Conservation (phyloP, 2,888 invertebrate genomes). For the Brachycybe producta region DNA sequence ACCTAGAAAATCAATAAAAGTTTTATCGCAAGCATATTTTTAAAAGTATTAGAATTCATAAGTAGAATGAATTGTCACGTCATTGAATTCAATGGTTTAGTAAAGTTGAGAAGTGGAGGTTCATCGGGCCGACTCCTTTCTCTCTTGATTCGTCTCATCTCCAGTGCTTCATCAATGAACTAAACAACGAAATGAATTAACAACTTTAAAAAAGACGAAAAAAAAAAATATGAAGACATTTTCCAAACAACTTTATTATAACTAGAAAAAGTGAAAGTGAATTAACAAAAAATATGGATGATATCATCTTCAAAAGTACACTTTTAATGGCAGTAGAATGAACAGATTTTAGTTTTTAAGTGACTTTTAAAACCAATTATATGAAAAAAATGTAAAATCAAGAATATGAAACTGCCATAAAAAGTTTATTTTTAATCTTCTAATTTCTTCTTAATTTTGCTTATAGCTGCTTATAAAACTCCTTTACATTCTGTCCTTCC, state of each 20-base stretch:
- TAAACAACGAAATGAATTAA: background rate
- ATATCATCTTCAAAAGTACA: no score
- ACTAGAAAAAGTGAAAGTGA: no score
- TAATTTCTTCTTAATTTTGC: no score
- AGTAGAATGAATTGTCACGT: slow-evolving; percentile 26
- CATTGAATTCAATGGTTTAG: slow-evolving; percentile 27
- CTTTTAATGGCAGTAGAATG: no score
- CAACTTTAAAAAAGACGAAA: no score
- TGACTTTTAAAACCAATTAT: no score
- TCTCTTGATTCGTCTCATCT: slow-evolving; percentile 29
- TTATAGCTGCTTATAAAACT: background rate
- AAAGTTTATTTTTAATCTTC: background rate
- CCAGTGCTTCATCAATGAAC: slow-evolving; percentile 29
- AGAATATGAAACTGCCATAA: background rate
- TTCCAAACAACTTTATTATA: background rate
- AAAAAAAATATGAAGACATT: background rate
- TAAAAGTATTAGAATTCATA: background rate
- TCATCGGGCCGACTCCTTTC: slow-evolving; percentile 28
- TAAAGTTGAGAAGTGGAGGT: slow-evolving; percentile 27
- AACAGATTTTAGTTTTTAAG: no score
- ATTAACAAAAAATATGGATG: no score
- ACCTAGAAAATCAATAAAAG: slow-evolving; percentile 26
- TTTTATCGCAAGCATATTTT: background rate
- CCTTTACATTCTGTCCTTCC: slow-evolving; percentile 4
- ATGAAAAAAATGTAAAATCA: no score